Evolutionary conservation across 1,140 invertebrate species (phyloP), one percentile per base, ranked within the genome.

Genomic region (Anastrepha ludens): DNA sequence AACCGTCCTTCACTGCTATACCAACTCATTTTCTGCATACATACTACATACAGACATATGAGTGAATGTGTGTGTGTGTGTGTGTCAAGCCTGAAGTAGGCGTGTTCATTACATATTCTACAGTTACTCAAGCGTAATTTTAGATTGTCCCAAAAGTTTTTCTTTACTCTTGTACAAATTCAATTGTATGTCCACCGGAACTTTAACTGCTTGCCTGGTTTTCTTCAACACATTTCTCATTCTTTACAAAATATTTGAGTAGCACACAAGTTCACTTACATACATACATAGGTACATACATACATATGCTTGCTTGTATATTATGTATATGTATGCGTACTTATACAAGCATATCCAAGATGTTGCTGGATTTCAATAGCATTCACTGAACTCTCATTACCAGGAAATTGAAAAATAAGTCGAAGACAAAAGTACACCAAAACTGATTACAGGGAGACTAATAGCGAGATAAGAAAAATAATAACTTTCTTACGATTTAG

Each of bases 71-170:
- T 29, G 29, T 29, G 29, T 29, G 29, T 29, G 29, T 41, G 29
- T 13, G 65, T 2, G 9, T 70, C 11, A 13, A 70, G 39, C 39
- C 13, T 47, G 17, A 50, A 74, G 41, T 74, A 47, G 70, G 15
- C 70, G 44, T 55, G 13, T 81, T 81, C 74, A 55, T 81, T 81
- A 55, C 74, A 50, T 55, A 81, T 81, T 81, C 44, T 81, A 6
- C 20, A 81, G 74, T 81, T 11, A 55, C n/a, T 81, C n/a, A 81
- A n/a, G 74, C 47, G 74, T 29, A 58, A 81, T 81, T 81, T 50
- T 55, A 81, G 17, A 55, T 81, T 81, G 74, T 55, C 8, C 74
- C 47, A 29, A 81, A 81, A 81, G 47, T 50, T 81, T 50, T 81
- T 2, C 47, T 81, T 81, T 81, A 7, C 20, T 55, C 20, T 81